Evolutionary conservation across 2,797 vertebrate species (phyloP), one percentile per base, ranked within the genome.

Genomic region (Phataginus tricuspis): DNA sequence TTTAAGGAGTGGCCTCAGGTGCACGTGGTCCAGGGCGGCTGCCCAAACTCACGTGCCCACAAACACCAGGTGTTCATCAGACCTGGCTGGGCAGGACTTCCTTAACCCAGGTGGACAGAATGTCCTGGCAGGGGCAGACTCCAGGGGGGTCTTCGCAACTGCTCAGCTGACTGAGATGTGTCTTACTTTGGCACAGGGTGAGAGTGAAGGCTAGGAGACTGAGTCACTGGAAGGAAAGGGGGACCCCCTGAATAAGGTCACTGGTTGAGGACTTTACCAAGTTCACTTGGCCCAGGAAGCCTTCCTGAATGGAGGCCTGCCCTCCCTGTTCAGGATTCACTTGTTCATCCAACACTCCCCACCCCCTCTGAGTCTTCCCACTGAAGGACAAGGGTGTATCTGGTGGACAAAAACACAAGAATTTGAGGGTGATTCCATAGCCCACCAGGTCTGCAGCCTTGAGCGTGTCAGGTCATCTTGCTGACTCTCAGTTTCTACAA

Each of bases 381-480:
- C 0, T 10, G 74, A 69, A 6, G 68, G 7, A 16, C 5, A 18
- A 23, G 16, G 45, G 71, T 37, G 23, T 66, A 37, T 31, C 39
- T 11, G 53, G 39, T 8, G 39, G 63, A 27, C 42, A n/a, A 23
- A 39, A 74, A 25, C n/a, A 18, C 0, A 4, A 37, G 29, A 39
- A 39, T 27, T 51, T 8, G n/a, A 78, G n/a, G 0, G 9, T 31
- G 5, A 39, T 19, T 25, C 37, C 31, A 9, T 6, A 1, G 0
- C 53, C 74, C 55, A 5, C 39, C n/a, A 16, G 42, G 27, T 57
- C 34, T 23, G 23, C 37, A 37, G 29, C 29, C 51, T 59, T 27
- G 27, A 27, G 23, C 11, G 2, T 0, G 0, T 1, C 6, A 11
- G 10, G 0, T 16, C 4, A 1, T 51, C n/a, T 34, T 31, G 29